Evolutionary conservation across 2,797 vertebrate genomes (phyloP), one percentile per base, ranked within the genome.

Genomic region (Xenentodon cancila): DNA sequence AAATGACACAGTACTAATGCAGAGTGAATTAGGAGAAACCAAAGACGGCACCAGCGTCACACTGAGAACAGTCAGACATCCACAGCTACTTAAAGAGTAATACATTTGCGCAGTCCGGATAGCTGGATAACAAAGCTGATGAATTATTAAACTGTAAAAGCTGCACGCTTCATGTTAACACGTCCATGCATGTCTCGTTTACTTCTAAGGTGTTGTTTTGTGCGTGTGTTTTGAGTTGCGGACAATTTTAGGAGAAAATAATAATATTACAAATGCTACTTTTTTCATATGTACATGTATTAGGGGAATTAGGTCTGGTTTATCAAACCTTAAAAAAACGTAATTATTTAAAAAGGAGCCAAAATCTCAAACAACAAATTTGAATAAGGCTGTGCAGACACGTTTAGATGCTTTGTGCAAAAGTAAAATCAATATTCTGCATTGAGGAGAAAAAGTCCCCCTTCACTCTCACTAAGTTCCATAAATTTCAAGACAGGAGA

Each of bases 1-100:
- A 66, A 65, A 73, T 46, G 43, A 66, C 45, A 58, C 27, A 34
- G 42, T n/a, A 48, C 30, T 55, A 56, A 57, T 47, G 50, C 17
- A 43, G 13, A 37, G 21, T 2, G 19, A 13, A 48, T 50, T 9
- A 30, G 25, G 17, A 49, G 46, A n/a, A 65, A 60, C 42, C 5
- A 22, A 47, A 61, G 56, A 47, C 68, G 63, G n/a, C 66, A 50
- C 30, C 48, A 51, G 55, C 58, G 66, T 62, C 34, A 37, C 34
- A 37, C 34, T 37, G 11, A 37, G 9, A 37, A 37, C 34, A 37
- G 11, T 37, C 34, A 37, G 9, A 52, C 53, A 50, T 37, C 77
- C 48, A 27, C 62, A 65, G 20, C 20, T 47, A 51, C 15, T 55
- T 17, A 48, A 46, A 21, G 40, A 59, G 62, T n/a, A 53, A 65